phyloP scores from a whole-genome alignment of 1,140 invertebrate species.

The Nasonia longicornis region DNA sequence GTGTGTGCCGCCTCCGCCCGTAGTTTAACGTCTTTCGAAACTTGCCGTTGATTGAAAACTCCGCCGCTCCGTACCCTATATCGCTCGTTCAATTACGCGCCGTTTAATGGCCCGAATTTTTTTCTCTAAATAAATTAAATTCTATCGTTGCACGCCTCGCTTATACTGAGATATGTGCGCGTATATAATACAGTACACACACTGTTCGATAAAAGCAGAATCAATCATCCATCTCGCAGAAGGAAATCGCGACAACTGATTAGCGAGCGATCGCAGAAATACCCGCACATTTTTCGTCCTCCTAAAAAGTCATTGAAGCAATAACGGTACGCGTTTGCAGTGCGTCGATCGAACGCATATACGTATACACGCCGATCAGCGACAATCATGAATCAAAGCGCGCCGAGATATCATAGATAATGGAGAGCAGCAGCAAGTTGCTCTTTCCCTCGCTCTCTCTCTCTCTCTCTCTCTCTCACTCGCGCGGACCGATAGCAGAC shows the following conservation, averaged over 20 bases:
- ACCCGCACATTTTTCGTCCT: background rate
- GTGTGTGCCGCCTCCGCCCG: background rate
- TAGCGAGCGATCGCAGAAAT: background rate
- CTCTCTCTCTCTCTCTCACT: conserved; percentile 33
- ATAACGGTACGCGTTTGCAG: background rate
- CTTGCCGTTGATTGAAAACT: conserved; percentile 28
- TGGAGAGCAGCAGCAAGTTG: conserved; percentile 36
- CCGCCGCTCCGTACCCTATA: background rate
- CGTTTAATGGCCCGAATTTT: background rate
- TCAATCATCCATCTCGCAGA: background rate
- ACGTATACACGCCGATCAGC: conserved; percentile 37
- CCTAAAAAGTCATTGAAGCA: background rate
- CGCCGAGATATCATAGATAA: conserved; percentile 38
- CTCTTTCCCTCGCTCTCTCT: conserved; percentile 38
- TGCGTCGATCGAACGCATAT: conserved; percentile 19
- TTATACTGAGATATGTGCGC: background rate
- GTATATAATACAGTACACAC: too few relatives aligned
- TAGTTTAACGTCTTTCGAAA: conserved; percentile 25
- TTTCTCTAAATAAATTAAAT: background rate
- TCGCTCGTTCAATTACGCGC: background rate
- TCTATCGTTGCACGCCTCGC: background rate
- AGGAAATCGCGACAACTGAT: background rate
- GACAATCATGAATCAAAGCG: conserved; percentile 41
- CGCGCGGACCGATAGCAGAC: conserved; percentile 28
- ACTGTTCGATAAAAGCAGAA: background rate